Conservation (phyloP, 2,113 vertebrate species). For the Pholis gunnellus region DNA sequence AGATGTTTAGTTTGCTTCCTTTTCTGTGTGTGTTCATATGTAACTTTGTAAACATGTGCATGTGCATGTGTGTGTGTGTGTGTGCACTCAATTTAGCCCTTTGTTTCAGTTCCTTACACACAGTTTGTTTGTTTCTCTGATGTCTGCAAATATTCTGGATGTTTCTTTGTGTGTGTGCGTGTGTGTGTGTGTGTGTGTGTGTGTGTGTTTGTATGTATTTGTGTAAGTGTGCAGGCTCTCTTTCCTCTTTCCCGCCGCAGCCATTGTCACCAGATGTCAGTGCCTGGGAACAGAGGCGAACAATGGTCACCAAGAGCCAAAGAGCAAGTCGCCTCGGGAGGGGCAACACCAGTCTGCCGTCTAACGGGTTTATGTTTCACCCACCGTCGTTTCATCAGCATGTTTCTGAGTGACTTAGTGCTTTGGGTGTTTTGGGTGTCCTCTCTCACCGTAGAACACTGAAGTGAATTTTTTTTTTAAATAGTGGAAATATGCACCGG, state of each 20-base stretch:
- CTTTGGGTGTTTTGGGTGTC: slow-evolving; percentile 20
- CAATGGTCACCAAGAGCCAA: slow-evolving; percentile 81
- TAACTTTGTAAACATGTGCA: background rate
- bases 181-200: background rate
- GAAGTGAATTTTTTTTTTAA: background rate
- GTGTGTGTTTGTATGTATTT: slow-evolving; percentile 30
- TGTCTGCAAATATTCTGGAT: slow-evolving; percentile 20
- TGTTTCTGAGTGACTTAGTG: slow-evolving; percentile 32
- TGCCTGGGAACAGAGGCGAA: slow-evolving; percentile 81
- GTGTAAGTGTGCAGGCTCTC: slow-evolving; percentile 29
- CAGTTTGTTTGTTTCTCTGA: slow-evolving; percentile 34
- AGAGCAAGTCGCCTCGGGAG: slow-evolving; percentile 69
- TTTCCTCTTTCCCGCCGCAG: slow-evolving; percentile 61
- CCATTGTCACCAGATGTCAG: slow-evolving; percentile 83
- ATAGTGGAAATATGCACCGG: slow-evolving; percentile 8
- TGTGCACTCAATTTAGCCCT: background rate
- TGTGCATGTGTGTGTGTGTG: background rate
- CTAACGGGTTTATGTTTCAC: slow-evolving; percentile 71
- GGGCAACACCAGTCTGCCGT: slow-evolving; percentile 64
- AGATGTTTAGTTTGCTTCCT: slow-evolving; percentile 25
- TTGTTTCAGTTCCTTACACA: slow-evolving; percentile 22
- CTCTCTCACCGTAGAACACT: background rate
- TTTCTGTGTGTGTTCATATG: background rate
- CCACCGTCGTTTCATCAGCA: slow-evolving; percentile 40
- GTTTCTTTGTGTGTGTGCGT: slow-evolving; percentile 2